phyloP scores from a whole-genome alignment of 2,888 invertebrate species.

The Mythimna pallens region DNA sequence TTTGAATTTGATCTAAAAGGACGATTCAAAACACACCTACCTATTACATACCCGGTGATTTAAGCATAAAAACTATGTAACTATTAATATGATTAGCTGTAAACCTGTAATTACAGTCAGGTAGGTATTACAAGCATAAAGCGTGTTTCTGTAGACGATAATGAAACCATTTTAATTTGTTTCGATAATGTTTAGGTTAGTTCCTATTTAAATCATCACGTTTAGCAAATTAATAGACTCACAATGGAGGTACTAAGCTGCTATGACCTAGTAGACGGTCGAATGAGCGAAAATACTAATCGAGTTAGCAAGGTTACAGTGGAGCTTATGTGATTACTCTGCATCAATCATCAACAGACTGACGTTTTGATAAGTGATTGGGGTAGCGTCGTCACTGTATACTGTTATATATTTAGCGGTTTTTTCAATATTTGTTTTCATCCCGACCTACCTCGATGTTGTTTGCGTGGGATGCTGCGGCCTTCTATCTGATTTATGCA shows the following conservation, averaged over 20 bases:
- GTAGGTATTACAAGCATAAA: conserved; percentile 45
- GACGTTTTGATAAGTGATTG: conserved; percentile 72
- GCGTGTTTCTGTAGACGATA: conserved; percentile 45
- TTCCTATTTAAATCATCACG: conserved; percentile 54
- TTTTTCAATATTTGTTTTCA: conserved; percentile 78
- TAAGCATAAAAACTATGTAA: conserved; percentile 62
- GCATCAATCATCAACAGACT: conserved; percentile 71
- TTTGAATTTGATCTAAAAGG: conserved; percentile 65
- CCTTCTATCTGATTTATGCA: conserved; percentile 84
- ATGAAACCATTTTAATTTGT: conserved; percentile 57
- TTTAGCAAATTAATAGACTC: conserved; percentile 59
- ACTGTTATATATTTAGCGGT: conserved; percentile 59
- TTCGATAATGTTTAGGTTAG: conserved; percentile 44
- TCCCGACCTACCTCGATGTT: conserved; percentile 86
- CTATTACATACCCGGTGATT: conserved; percentile 63
- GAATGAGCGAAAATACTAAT: conserved; percentile 73
- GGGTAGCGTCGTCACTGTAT: conserved; percentile 10
- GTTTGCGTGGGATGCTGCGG: conserved; percentile 77
- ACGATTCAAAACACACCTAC: conserved; percentile 61
- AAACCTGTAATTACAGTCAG: conserved; percentile 64
- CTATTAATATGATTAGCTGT: conserved; percentile 65
- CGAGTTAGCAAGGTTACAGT: conserved; percentile 71
- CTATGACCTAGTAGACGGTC: conserved; percentile 71
- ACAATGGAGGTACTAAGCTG: conserved; percentile 66
- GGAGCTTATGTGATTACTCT: conserved; percentile 63